A percentile compares a stretch with the other conserved stretches of the same genome.
phyloP scores from a whole-genome alignment of 2,797 vertebrate genomes.

The Florisuga fusca region DNA sequence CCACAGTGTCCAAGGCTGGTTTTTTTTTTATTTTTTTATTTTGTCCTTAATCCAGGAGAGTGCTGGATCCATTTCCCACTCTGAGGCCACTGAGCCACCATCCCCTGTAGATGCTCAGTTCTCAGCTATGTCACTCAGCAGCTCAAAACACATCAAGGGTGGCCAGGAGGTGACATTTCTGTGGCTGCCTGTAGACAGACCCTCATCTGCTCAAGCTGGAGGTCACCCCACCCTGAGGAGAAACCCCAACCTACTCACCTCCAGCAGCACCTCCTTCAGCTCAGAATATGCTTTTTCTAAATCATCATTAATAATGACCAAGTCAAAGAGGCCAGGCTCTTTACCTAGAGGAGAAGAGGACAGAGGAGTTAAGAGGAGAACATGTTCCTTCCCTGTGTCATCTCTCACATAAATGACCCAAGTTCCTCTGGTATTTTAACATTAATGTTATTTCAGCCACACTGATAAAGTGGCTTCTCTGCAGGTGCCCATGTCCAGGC shows the following conservation, averaged over 20 bases:
- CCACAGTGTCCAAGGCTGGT: neutral
- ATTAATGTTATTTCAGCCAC: neutral
- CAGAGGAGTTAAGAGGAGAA: neutral
- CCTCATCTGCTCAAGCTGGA: neutral
- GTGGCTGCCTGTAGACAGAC: neutral
- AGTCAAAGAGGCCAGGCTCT: slow-evolving; percentile 89
- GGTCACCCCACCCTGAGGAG: rapidly evolving
- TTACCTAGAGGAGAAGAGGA: slow-evolving; percentile 79
- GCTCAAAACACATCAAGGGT: neutral
- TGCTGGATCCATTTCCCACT: neutral
- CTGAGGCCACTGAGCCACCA: neutral
- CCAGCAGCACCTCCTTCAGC: slow-evolving; percentile 83
- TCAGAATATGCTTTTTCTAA: slow-evolving; percentile 87
- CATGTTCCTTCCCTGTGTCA: neutral
- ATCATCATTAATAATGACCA: slow-evolving; percentile 89
- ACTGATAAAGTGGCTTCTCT: neutral
- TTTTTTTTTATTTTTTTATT: no score
- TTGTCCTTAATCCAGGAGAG: rapidly evolving
- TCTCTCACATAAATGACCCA: rapidly evolving
- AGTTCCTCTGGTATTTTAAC: neutral
- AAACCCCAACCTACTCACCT: slow-evolving; percentile 78
- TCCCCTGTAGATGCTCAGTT: rapidly evolving
- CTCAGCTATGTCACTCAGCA: neutral
- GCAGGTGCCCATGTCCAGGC: neutral
- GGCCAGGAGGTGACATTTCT: neutral